Evolutionary conservation across 2,113 vertebrate species (phyloP).

Genomic region (Psettodes erumei): DNA sequence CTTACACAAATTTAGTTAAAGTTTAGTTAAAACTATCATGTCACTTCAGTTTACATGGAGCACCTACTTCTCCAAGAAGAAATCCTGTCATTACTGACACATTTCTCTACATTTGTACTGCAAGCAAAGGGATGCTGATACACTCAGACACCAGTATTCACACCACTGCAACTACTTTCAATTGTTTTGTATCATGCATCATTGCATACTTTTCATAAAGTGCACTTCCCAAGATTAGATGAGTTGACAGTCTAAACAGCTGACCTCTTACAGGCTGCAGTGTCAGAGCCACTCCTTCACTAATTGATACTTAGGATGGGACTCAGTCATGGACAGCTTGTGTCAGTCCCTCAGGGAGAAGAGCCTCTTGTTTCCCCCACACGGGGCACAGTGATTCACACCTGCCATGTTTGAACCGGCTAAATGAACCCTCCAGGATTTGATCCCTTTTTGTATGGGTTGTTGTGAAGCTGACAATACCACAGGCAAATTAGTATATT

Average conservation of each 20-base stretch:
- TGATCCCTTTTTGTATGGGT: slow-evolving; percentile 45
- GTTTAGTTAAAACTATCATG: too few species aligned
- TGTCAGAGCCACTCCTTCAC: slow-evolving; percentile 33
- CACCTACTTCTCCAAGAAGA: slow-evolving; percentile 8
- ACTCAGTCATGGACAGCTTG: slow-evolving; percentile 34
- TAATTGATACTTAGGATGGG: slow-evolving; percentile 50
- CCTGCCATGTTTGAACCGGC: slow-evolving; percentile 54
- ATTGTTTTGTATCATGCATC: not conserved
- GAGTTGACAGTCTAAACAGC: slow-evolving; percentile 24
- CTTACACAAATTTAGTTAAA: too few species aligned
- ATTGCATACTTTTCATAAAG: not conserved
- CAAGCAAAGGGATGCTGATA: not conserved
- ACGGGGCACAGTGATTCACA: slow-evolving; percentile 42
- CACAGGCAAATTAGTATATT: slow-evolving; percentile 9
- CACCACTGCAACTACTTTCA: not conserved
- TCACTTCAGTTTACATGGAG: slow-evolving; percentile 27
- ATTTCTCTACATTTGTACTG: not conserved
- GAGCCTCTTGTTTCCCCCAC: slow-evolving; percentile 28
- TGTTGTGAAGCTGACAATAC: slow-evolving; percentile 28
- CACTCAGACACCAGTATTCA: not conserved
- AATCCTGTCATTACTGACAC: slow-evolving; percentile 10
- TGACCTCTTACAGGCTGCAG: slow-evolving; percentile 10
- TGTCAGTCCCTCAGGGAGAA: slow-evolving; percentile 37
- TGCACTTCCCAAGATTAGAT: not conserved
- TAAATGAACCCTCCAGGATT: slow-evolving; percentile 42